Percentiles rank a stretch among this genome's conserved stretches.
Evolutionary conservation across 1,140 invertebrate species (phyloP).

Genomic region (Ceratosolen fusciceps): DNA sequence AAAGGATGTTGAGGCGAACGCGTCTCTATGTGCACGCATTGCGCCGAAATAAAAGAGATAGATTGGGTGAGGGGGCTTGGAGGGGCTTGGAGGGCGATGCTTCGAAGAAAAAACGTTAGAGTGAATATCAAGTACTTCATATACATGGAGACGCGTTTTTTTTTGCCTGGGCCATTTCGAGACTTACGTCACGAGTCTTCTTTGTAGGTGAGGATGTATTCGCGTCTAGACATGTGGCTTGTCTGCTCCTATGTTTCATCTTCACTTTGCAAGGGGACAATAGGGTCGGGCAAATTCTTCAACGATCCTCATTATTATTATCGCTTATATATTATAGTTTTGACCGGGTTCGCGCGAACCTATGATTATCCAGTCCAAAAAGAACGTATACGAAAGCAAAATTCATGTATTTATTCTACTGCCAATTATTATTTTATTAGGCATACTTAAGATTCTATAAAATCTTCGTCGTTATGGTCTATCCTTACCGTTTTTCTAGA

Average conservation of each 20-base stretch:
- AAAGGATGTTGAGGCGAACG: not conserved
- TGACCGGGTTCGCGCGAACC: no score
- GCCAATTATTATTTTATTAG: no score
- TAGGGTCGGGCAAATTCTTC: not conserved
- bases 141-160: not conserved
- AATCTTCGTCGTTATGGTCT: no score
- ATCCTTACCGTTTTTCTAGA: no score
- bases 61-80: not conserved
- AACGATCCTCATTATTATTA: not conserved
- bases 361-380: no score
- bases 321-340: not conserved
- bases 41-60: not conserved
- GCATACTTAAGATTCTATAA: no score
- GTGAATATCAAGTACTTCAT: conserved; percentile 30
- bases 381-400: no score
- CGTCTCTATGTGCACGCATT: conserved; percentile 19
- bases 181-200: not conserved
- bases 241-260: not conserved
- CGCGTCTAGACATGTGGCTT: not conserved
- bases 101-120: conserved; percentile 40
- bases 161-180: not conserved
- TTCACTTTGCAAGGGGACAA: not conserved
- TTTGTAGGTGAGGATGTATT: conserved; percentile 10
- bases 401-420: no score
- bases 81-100: not conserved